phyloP scores from a whole-genome alignment of 2,888 invertebrate species.

The Leptopilina myrica region DNA sequence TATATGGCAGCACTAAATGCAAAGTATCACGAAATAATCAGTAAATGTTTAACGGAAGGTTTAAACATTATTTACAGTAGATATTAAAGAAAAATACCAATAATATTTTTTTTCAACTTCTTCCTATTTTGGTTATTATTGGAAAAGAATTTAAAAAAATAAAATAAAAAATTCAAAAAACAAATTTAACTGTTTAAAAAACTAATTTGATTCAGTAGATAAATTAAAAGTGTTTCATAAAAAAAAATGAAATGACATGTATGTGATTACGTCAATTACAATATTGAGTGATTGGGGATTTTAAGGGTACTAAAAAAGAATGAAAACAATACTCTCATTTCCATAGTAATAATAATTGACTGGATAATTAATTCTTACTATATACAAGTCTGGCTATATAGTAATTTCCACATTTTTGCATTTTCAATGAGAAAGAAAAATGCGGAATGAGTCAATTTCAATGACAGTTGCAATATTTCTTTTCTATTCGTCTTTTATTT shows the following conservation, averaged over 20 bases:
- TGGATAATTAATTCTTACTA: neutral
- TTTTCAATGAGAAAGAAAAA: neutral
- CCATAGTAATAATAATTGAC: slow-evolving; percentile 1
- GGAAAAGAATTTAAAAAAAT: neutral
- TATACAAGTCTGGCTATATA: neutral
- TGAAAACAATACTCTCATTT: neutral
- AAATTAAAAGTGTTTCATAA: neutral
- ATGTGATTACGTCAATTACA: neutral
- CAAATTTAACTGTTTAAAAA: no score
- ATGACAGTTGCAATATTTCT: neutral
- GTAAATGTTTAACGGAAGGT: neutral
- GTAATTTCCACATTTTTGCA: neutral
- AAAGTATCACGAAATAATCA: neutral
- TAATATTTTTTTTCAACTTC: neutral
- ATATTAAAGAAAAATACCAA: neutral
- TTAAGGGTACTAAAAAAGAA: neutral
- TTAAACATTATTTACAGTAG: neutral
- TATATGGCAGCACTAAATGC: neutral
- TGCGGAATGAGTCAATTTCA: slow-evolving; percentile 1
- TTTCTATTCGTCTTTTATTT: no score
- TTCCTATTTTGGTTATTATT: neutral
- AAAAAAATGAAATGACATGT: neutral
- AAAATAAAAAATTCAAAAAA: no score
- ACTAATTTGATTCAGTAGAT: no score
- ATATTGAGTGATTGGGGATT: neutral